Evolutionary conservation across 2,113 vertebrate genomes (phyloP).

Genomic region (Platysteira castanea): DNA sequence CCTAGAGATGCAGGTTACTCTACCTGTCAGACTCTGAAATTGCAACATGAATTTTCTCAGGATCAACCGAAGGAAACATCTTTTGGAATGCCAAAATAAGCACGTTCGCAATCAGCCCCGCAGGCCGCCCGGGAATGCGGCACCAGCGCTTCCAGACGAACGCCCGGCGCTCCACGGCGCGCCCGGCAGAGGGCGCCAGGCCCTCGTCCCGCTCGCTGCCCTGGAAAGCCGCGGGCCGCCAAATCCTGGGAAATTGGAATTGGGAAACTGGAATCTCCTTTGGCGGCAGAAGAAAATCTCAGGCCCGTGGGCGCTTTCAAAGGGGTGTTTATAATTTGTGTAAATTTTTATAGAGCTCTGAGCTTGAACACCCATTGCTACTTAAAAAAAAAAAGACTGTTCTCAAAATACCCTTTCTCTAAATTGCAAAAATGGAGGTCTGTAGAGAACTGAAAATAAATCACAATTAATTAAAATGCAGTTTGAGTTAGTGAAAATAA

Average conservation of each 20-base stretch:
- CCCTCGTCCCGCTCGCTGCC: background rate
- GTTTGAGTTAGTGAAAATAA: background rate
- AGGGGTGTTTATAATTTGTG: background rate
- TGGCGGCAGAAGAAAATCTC: background rate
- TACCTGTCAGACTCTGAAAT: background rate
- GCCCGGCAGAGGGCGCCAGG: background rate
- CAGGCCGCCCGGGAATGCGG: background rate
- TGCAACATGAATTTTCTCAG: background rate
- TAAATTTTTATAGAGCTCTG: background rate
- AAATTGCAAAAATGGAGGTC: background rate
- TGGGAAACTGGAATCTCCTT: background rate
- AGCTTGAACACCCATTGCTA: background rate
- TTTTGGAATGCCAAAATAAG: background rate
- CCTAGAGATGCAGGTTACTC: background rate
- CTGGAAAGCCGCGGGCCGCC: background rate
- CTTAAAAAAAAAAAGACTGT: background rate
- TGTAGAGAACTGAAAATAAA: background rate
- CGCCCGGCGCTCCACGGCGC: background rate
- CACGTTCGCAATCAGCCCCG: no score
- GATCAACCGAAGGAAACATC: background rate
- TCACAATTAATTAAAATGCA: background rate
- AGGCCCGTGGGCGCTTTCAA: fast-evolving
- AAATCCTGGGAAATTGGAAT: fast-evolving
- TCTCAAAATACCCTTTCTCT: background rate
- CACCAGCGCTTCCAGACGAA: background rate